These are phyloP conservation scores for Crepidodera aurea DNA, from an alignment of 2,888 invertebrate species.

Conservation along the genomic window DNA sequence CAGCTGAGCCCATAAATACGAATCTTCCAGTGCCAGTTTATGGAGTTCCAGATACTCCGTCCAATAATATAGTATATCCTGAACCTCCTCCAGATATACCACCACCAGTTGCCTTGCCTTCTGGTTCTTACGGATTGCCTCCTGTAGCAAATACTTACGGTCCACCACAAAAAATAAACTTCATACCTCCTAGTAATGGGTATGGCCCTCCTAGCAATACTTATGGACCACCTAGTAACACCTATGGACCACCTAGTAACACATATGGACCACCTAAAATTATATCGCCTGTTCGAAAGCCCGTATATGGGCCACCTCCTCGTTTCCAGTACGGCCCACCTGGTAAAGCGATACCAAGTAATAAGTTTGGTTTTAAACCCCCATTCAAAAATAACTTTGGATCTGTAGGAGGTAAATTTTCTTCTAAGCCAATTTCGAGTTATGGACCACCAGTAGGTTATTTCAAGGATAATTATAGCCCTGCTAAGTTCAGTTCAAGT, in stretches of 20 bases:
- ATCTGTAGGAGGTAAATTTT: constrained; percentile 51
- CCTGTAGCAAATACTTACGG: constrained; percentile 48
- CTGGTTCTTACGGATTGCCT: constrained; percentile 50
- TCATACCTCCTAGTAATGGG: background rate
- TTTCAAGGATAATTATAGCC: constrained; percentile 43
- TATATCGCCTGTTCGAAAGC: constrained; percentile 49
- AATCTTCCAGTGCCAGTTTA: constrained; percentile 68
- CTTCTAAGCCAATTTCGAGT: constrained; percentile 45
- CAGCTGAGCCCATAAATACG: constrained; percentile 58
- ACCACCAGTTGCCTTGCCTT: constrained; percentile 52
- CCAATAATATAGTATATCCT: constrained; percentile 61
- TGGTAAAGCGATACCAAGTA: constrained; percentile 52
- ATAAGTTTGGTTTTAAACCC: constrained; percentile 51
- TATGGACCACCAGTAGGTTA: constrained; percentile 51
- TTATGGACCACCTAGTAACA: constrained; percentile 24
- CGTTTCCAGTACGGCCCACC: constrained; percentile 52
- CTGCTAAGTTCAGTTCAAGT: constrained; percentile 39
- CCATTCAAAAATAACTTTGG: constrained; percentile 56
- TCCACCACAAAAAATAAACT: constrained; percentile 26
- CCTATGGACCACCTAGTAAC: constrained; percentile 14
- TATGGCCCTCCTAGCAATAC: constrained; percentile 16
- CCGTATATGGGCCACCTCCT: constrained; percentile 62
- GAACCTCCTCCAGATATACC: constrained; percentile 62
- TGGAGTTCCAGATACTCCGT: constrained; percentile 65
- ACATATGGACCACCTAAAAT: constrained; percentile 28